Percentiles rank a stretch among this genome's conserved stretches.
Evolutionary conservation across 2,113 vertebrate species (phyloP).

Genomic region (Turnix velox): DNA sequence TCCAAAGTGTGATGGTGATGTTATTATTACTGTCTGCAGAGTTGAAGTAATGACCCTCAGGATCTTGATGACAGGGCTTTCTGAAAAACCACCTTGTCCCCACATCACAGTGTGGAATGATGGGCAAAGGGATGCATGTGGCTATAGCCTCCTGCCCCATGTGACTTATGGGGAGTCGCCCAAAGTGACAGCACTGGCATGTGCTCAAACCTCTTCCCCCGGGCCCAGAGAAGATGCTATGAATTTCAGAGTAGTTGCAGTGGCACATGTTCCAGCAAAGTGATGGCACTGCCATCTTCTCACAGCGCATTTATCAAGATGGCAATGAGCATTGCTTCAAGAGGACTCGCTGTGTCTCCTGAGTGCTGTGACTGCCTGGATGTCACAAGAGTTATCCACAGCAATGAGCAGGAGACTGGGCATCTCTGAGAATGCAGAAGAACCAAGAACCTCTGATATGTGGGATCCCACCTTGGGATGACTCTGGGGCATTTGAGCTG

Average conservation of each 20-base stretch:
- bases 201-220: fast-evolving
- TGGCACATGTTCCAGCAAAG: background rate
- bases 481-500: background rate
- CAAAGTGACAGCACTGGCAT: background rate
- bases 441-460: background rate
- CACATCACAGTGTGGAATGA: background rate
- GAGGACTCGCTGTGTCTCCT: background rate
- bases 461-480: background rate
- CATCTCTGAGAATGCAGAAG: background rate
- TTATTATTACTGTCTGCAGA: background rate
- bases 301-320: fast-evolving
- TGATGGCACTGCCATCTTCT: fast-evolving
- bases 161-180: background rate
- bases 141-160: background rate
- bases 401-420: fast-evolving
- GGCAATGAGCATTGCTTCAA: background rate
- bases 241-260: background rate
- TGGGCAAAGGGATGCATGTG: background rate
- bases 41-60: background rate
- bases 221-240: fast-evolving
- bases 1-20: background rate
- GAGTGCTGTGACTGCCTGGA: fast-evolving
- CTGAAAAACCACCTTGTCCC: background rate
- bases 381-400: background rate
- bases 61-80: background rate